Base-by-base conservation (phyloP, 2,113 vertebrate species). In the Urocynchramus pylzowi region DNA sequence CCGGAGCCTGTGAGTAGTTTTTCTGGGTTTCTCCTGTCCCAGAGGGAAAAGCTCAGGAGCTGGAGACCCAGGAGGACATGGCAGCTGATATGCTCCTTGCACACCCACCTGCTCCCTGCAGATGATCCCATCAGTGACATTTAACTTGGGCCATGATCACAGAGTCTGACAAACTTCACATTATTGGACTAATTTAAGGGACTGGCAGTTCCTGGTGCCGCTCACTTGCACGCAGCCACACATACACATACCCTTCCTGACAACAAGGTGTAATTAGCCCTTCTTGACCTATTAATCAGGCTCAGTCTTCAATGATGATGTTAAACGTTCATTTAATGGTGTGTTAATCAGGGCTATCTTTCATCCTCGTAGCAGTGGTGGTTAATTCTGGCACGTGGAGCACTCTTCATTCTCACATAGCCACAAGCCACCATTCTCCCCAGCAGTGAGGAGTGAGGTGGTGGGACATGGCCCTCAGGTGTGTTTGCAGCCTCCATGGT, bases 221-320 rank as follows among this genome's bases (percentile, higher is more conserved):
- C 80, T 84, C 0, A 0, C 70, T 79, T 13, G 0, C 53, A 10
- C 1, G 1, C 60, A 37, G 67, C 10, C 64, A 16, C 30, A 6
- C 35, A 7, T 8, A 27, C 47, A 3, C 19, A 3, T 19, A 9
- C 73, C 59, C 84, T 87, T 61, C 85, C 86, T 64, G 69, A 94
- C 90, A 93, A 84, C 89, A 86, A 90, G 94, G 54, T 85, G 37
- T 68, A 89, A 84, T 94, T 90, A 89, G 84, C 94, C 89, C 87
- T 96, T 64, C 96, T 88, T 95, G 89, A 93, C 96, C 84, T 86
- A 60, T 23, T 95, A 94, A 95, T 93, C 91, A 94, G 84, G 67
- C 78, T 88, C 59, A 31, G 3, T 70, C 76, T 68, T 77, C 90
- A 57, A 35, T 18, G 64, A 59, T 86, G 76, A 86, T 84, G 75